These are phyloP conservation scores for Pycnonotus jocosus DNA, from an alignment of 2,113 vertebrate species.

Conservation along the genomic window DNA sequence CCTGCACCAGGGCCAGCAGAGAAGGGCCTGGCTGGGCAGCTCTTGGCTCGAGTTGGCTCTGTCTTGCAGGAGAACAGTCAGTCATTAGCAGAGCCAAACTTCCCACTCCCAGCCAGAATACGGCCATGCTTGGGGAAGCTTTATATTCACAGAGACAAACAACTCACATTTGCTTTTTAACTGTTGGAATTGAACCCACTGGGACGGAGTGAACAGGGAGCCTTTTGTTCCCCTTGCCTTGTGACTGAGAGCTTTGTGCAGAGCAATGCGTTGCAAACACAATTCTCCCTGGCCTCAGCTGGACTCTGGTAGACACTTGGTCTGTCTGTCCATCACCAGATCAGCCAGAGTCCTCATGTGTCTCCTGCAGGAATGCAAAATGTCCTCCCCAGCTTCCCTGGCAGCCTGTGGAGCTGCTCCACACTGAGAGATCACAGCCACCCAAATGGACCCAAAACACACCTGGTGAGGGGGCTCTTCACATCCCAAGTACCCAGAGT, in stretches of 20 bases:
- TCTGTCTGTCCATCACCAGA: constrained; percentile 23
- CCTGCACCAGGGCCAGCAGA: rapidly evolving
- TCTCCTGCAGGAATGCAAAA: constrained; percentile 2
- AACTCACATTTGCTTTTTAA: constrained; percentile 32
- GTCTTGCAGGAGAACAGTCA: background rate
- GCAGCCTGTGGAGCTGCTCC: background rate
- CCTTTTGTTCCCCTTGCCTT: constrained; percentile 51
- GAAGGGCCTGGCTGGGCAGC: background rate
- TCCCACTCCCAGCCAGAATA: constrained; percentile 30
- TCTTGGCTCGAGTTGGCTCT: background rate
- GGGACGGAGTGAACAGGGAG: constrained; percentile 50
- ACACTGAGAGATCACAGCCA: background rate
- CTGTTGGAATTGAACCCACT: constrained; percentile 38
- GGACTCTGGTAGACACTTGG: constrained; percentile 42
- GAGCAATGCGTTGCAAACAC: constrained; percentile 44
- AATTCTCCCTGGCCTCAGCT: constrained; percentile 51
- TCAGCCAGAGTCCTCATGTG: background rate
- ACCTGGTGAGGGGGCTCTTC: background rate
- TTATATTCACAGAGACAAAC: constrained; percentile 40
- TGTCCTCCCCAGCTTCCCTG: background rate
- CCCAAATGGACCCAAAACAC: background rate
- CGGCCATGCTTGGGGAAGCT: constrained; percentile 6
- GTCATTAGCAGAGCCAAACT: constrained; percentile 17
- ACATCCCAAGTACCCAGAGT: rapidly evolving
- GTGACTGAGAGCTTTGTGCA: constrained; percentile 49